Percentiles rank a stretch among this genome's conserved stretches.
phyloP scores from a whole-genome alignment of 1,140 invertebrate genomes.

The Drosophila azteca region DNA sequence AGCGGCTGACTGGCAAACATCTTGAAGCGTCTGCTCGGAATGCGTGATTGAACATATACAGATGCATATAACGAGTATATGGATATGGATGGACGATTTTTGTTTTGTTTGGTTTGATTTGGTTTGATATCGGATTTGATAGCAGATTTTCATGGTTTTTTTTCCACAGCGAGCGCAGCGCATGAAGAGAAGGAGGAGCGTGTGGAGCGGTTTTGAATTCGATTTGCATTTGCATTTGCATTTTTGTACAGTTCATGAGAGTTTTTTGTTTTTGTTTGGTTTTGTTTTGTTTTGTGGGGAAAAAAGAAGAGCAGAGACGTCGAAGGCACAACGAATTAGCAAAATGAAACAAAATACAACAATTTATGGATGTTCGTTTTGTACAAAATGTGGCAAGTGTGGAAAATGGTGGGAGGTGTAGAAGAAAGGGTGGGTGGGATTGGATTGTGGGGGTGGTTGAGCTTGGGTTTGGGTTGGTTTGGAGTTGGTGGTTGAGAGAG shows the following conservation, averaged over 20 bases:
- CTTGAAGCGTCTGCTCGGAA: conserved; percentile 75
- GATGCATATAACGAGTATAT: conserved; percentile 15
- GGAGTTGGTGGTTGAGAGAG: conserved; percentile 42
- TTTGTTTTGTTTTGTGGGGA: conserved; percentile 50
- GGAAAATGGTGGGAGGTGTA: conserved; percentile 20
- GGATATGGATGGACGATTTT: conserved; percentile 48
- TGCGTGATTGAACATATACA: conserved; percentile 23
- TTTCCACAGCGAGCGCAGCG: conserved; percentile 77
- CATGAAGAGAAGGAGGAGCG: conserved; percentile 71
- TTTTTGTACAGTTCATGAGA: conserved; percentile 73
- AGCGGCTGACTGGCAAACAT: conserved; percentile 77
- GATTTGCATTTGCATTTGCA: conserved; percentile 63
- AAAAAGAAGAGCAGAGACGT: conserved; percentile 77
- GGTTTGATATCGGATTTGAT: conserved; percentile 50
- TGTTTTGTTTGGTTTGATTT: conserved; percentile 14
- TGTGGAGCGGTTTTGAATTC: conserved; percentile 57
- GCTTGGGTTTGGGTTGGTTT: neutral
- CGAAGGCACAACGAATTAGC: conserved; percentile 78
- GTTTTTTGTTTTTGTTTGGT: conserved; percentile 25
- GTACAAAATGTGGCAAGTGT: conserved; percentile 57
- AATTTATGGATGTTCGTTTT: conserved; percentile 70
- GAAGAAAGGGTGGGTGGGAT: conserved; percentile 15
- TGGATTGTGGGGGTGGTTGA: conserved; percentile 17
- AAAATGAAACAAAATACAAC: conserved; percentile 72
- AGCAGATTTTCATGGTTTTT: conserved; percentile 28